phyloP scores from a whole-genome alignment of 2,888 invertebrate species.

The Sclerodermus sp. region DNA sequence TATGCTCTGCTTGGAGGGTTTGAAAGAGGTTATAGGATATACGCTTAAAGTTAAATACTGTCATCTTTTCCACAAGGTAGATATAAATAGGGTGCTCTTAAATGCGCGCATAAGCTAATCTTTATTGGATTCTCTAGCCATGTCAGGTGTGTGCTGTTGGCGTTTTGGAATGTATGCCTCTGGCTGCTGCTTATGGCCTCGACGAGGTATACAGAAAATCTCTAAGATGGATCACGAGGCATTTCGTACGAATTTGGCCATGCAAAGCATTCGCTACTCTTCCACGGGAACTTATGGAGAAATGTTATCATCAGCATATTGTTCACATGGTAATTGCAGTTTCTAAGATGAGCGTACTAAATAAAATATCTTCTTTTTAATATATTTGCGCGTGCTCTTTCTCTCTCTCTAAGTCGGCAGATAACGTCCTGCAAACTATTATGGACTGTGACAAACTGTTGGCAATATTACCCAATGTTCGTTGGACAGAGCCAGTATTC shows the following conservation, averaged over 20 bases:
- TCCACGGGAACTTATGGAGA: constrained; percentile 78
- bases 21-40: constrained; percentile 89
- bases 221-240: constrained; percentile 82
- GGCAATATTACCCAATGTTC: constrained; percentile 74
- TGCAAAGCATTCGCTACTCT: constrained; percentile 85
- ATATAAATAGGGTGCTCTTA: constrained; percentile 5
- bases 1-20: constrained; percentile 85
- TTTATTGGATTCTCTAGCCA: constrained; percentile 64
- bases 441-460: constrained; percentile 82
- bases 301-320: constrained; percentile 81
- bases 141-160: constrained; percentile 86
- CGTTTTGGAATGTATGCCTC: constrained; percentile 82
- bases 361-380: no score
- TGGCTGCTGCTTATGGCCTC: constrained; percentile 82
- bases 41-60: constrained; percentile 87
- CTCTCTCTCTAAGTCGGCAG: no score
- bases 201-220: constrained; percentile 87
- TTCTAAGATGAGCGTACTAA: no score
- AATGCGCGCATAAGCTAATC: not conserved
- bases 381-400: no score
- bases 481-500: constrained; percentile 83
- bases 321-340: constrained; percentile 67
- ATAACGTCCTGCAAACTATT: constrained; percentile 81
- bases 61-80: constrained; percentile 89
- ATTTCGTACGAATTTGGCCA: constrained; percentile 89